These are phyloP conservation scores for Scomberomorus guttatus DNA, from an alignment of 2,797 vertebrate species.

Conservation along the genomic window DNA sequence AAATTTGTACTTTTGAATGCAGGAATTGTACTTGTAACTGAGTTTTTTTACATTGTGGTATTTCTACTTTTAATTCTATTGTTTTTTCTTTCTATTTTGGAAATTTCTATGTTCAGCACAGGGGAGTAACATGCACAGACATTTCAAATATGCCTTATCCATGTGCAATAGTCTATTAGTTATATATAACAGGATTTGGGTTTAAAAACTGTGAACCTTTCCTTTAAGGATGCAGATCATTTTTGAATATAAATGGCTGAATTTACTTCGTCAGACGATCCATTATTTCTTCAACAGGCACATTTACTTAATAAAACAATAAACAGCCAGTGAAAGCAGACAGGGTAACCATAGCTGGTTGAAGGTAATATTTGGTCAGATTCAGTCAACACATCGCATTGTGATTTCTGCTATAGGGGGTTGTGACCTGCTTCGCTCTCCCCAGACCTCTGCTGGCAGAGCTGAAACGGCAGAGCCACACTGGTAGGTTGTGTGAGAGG, in stretches of 20 bases:
- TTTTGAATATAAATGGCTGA: too few relatives aligned
- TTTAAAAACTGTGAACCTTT: not conserved
- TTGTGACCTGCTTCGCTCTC: slow-evolving; percentile 71
- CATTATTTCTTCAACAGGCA: not conserved
- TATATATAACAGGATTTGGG: not conserved
- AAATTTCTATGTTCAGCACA: not conserved
- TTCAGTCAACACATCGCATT: slow-evolving; percentile 56
- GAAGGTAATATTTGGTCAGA: slow-evolving; percentile 51
- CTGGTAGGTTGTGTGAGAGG: slow-evolving; percentile 80
- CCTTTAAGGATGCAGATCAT: not conserved
- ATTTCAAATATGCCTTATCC: not conserved
- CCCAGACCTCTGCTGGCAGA: slow-evolving; percentile 68
- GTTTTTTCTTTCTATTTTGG: not conserved
- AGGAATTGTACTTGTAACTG: not conserved
- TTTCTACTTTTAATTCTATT: slow-evolving; percentile 10
- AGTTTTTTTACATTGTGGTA: not conserved
- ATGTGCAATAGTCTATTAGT: not conserved
- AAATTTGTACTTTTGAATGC: not conserved
- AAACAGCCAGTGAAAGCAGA: not conserved
- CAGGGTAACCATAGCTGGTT: slow-evolving; percentile 43
- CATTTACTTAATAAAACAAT: slow-evolving; percentile 30
- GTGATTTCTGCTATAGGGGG: slow-evolving; percentile 59
- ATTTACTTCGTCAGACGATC: not conserved
- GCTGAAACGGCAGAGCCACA: slow-evolving; percentile 71
- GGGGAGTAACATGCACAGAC: not conserved